These are phyloP conservation scores for Andrena flavipes DNA, from an alignment of 2,888 invertebrate species.

Conservation along the genomic window DNA sequence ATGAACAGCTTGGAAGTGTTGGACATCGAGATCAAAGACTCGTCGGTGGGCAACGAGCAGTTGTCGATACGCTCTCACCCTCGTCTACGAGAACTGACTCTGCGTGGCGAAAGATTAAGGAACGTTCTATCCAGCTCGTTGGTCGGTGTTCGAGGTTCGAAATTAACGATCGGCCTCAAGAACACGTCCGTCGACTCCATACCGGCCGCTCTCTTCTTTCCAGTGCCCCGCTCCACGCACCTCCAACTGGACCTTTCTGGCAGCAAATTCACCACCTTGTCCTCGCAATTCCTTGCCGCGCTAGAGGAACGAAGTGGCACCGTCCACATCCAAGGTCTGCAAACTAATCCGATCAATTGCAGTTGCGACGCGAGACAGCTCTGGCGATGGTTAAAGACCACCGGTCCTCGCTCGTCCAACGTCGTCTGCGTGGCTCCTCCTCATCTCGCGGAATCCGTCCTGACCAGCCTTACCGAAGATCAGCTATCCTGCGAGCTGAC, in stretches of 20 bases:
- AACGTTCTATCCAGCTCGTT: conserved; percentile 93
- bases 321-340: conserved; percentile 90
- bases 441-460: conserved; percentile 88
- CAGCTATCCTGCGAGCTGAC: conserved; percentile 92
- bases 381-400: conserved; percentile 90
- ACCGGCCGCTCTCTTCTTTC: conserved; percentile 93
- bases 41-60: conserved; percentile 92
- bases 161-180: conserved; percentile 90
- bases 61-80: conserved; percentile 92
- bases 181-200: conserved; percentile 92
- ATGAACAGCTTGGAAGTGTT: conserved; percentile 91
- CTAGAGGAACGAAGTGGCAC: conserved; percentile 93
- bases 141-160: conserved; percentile 91
- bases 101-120: conserved; percentile 91
- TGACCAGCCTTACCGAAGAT: conserved; percentile 92
- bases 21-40: conserved; percentile 95
- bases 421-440: conserved; percentile 89
- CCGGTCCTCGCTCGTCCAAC: conserved; percentile 66
- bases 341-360: conserved; percentile 93
- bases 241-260: conserved; percentile 92
- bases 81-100: conserved; percentile 90
- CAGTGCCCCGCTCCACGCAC: conserved; percentile 93
- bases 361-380: conserved; percentile 94
- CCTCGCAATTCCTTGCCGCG: conserved; percentile 92
- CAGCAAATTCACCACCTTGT: conserved; percentile 91